Conservation (phyloP, 2,797 vertebrate species). For the Spinibarbus caldwelli region DNA sequence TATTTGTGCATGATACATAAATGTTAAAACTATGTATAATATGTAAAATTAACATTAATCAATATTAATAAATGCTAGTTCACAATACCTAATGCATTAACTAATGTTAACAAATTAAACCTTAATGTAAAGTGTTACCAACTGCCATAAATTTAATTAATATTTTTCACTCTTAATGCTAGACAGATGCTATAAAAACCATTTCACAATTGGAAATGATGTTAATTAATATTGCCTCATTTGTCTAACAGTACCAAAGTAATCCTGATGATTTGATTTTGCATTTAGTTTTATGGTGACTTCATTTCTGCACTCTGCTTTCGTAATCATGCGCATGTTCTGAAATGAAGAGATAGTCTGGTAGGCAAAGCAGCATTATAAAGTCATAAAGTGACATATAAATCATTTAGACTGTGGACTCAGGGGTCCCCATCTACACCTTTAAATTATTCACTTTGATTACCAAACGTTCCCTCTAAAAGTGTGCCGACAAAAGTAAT, state of each 20-base stretch:
- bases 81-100: background rate
- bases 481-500: constrained; percentile 44
- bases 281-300: background rate
- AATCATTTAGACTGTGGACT: constrained; percentile 75
- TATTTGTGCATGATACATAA: background rate
- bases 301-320: constrained; percentile 16
- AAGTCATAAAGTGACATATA: constrained; percentile 75
- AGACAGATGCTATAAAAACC: background rate
- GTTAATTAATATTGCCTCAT: background rate
- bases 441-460: constrained; percentile 81
- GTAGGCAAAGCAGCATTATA: constrained; percentile 65
- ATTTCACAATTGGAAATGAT: background rate
- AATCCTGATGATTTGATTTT: constrained; percentile 3
- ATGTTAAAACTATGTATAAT: background rate
- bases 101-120: background rate
- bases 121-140: background rate
- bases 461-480: constrained; percentile 71
- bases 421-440: constrained; percentile 60
- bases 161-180: background rate
- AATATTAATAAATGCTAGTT: background rate
- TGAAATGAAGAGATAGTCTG: constrained; percentile 18
- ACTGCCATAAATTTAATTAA: background rate
- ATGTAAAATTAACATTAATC: background rate
- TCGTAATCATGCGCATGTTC: background rate
- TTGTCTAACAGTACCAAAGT: background rate